A percentile compares a stretch with the other conserved stretches of the same genome.
phyloP scores from a whole-genome alignment of 2,113 vertebrate species.

The Myocastor coypus region DNA sequence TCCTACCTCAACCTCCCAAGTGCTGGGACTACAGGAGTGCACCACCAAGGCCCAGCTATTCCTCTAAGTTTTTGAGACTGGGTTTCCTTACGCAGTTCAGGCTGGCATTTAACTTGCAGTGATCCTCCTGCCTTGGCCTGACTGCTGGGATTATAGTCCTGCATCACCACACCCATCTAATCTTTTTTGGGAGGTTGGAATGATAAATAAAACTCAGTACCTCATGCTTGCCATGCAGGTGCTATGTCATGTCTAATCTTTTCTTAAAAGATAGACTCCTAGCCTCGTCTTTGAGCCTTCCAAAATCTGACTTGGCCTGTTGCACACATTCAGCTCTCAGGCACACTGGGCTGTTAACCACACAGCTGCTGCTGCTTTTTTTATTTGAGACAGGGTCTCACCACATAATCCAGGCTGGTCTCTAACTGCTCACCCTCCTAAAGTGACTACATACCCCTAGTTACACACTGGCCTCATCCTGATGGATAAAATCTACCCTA shows the following conservation, averaged over 20 bases:
- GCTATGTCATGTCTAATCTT: no score
- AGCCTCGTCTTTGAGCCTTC: neutral
- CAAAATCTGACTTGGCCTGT: neutral
- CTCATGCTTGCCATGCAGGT: no score
- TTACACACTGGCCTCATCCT: neutral
- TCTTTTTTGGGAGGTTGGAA: neutral
- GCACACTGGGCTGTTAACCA: neutral
- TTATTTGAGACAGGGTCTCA: no score
- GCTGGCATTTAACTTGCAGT: neutral
- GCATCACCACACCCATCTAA: neutral
- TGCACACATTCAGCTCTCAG: neutral
- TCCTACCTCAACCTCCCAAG: no score
- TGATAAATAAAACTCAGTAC: no score
- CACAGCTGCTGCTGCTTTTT: no score
- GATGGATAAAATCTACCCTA: slow-evolving; percentile 11
- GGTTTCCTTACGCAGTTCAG: neutral
- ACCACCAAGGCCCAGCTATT: no score
- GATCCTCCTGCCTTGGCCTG: neutral
- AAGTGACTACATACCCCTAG: neutral
- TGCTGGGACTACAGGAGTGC: no score
- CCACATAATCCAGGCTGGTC: no score
- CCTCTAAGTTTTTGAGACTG: neutral
- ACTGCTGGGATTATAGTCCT: neutral
- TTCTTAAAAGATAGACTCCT: neutral
- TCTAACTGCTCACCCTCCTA: neutral